phyloP scores from a whole-genome alignment of 2,113 vertebrate genomes.

The Melospiza georgiana region DNA sequence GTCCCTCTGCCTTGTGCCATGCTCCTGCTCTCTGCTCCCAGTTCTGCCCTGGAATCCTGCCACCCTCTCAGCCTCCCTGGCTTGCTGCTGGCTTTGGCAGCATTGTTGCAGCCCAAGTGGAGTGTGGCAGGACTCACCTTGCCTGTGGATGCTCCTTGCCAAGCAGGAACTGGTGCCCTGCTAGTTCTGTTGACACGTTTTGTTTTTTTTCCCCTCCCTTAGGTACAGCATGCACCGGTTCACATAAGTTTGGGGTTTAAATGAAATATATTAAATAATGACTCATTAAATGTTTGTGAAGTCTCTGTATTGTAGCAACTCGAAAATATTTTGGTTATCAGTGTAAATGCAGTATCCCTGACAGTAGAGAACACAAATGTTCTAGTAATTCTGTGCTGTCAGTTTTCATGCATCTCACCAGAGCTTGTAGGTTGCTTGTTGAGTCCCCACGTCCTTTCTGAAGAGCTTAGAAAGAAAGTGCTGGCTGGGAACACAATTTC shows the following conservation, averaged over 20 bases:
- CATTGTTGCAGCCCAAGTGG: background rate
- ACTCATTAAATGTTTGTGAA: background rate
- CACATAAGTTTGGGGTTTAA: background rate
- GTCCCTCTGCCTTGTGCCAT: background rate
- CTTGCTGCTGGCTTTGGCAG: background rate
- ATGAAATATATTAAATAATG: background rate
- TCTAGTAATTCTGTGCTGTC: background rate
- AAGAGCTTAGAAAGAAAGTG: background rate
- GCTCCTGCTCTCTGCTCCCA: background rate
- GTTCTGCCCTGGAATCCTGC: background rate
- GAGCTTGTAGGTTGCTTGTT: background rate
- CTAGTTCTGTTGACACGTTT: background rate
- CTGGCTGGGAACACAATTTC: background rate
- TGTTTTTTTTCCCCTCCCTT: background rate
- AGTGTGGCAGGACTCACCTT: background rate
- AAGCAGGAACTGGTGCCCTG: background rate
- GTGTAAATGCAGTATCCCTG: background rate
- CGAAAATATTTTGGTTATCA: background rate
- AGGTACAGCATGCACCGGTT: background rate
- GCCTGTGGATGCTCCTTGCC: background rate
- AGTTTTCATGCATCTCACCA: background rate
- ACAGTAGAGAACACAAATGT: background rate
- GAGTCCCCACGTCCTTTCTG: background rate
- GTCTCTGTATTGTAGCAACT: background rate
- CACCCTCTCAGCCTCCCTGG: rapidly evolving